Evolutionary conservation across 1,140 invertebrate species (phyloP), one percentile per base, ranked within the genome.

Genomic region (Pollicipes pollicipes): DNA sequence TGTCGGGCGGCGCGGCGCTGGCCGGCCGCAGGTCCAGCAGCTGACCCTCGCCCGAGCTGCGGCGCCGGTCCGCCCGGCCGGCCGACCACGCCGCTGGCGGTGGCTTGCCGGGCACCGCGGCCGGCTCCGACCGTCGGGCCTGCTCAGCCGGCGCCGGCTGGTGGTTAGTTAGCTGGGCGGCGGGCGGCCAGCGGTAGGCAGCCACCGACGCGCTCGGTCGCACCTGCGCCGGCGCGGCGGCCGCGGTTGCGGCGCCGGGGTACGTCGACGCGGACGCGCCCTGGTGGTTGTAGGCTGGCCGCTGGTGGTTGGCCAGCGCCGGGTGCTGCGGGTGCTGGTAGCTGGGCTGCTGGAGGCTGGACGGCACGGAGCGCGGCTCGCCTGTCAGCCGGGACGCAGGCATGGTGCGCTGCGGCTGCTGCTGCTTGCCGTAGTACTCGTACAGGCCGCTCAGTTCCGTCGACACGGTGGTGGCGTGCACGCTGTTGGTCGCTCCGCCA

Each of bases 271-370:
- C 37, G 16, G 32, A 64, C 58, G 66, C 70, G 73, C 73, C 70
- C 74, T 73, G 66, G 70, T 75, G 30, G 64, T 75, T 66, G 73
- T 74, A 10, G 92, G 94, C 0, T 93, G 97, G 13, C 95, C 94
- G 0, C 94, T 95, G 0, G 95, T 95, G 24, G 93, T 98, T 8
- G 88, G 97, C 4, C 94, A 97, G 26, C 93, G 95, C 0, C 90
- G 89, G 74, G 83, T 98, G 63, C 87, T 97, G 75, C 90, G 89
- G 74, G 83, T 98, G 63, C 87, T 97, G 75, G 83, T 87, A 67
- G 81, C 97, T 16, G 84, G 91, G 21, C 85, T 86, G 70, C 88
- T 89, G 77, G 90, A 2, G 13, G 10, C 13, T 10, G 2, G 8
- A 21, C 45, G 45, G 10, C 45, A 21, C 6, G 2, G 45, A 21